Conservation (phyloP, 2,113 vertebrate genomes). For the Anhinga anhinga region DNA sequence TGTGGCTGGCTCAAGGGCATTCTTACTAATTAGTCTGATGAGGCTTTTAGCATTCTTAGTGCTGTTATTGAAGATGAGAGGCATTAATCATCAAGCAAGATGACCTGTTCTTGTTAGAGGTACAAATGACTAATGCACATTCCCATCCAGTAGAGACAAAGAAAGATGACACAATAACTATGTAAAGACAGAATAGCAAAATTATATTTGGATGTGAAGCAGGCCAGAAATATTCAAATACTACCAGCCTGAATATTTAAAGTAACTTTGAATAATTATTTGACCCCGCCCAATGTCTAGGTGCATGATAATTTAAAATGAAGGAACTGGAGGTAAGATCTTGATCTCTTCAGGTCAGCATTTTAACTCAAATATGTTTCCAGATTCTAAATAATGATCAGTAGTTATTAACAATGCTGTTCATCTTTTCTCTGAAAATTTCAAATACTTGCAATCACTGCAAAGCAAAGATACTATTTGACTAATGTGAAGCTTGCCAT, state of each 20-base stretch:
- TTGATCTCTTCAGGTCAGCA: neutral
- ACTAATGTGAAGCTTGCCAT: neutral
- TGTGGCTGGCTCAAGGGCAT: neutral
- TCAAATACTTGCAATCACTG: neutral
- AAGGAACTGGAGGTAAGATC: neutral
- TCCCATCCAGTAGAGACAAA: neutral
- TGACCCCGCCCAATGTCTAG: neutral
- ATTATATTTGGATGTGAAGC: neutral
- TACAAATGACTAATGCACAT: neutral
- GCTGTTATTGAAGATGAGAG: constrained; percentile 14
- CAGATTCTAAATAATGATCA: neutral
- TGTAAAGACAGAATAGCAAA: neutral
- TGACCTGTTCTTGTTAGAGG: neutral
- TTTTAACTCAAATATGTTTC: neutral
- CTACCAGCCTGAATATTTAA: neutral
- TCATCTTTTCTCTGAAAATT: neutral
- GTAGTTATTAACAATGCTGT: neutral
- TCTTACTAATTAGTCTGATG: constrained; percentile 30
- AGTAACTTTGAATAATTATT: neutral
- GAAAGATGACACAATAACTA: neutral
- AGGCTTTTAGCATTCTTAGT: neutral
- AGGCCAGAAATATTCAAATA: neutral
- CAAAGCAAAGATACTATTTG: neutral
- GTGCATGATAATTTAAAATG: neutral
- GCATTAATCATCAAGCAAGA: constrained; percentile 8